phyloP scores from a whole-genome alignment of 2,113 vertebrate genomes.

The Daubentonia madagascariensis region DNA sequence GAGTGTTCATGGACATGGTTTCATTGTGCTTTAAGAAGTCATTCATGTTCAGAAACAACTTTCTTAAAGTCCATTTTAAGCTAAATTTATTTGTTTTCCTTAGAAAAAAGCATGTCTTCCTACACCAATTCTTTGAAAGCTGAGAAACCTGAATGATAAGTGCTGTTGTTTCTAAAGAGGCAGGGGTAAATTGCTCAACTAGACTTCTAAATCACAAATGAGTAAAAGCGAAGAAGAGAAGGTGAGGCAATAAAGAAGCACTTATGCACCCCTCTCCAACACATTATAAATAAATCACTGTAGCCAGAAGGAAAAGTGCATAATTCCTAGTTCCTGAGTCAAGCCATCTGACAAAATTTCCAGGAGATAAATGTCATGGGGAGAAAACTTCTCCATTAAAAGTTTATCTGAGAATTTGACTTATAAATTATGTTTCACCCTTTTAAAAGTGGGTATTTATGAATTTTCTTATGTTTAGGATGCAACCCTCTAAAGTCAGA shows the following conservation, averaged over 20 bases:
- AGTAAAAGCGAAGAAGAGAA: neutral
- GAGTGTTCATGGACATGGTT: neutral
- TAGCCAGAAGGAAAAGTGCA: constrained; percentile 19
- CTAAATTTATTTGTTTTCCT: neutral
- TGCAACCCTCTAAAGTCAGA: neutral
- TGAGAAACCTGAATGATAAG: neutral
- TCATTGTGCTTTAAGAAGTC: neutral
- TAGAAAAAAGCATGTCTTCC: neutral
- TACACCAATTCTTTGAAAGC: neutral
- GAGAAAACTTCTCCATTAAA: constrained; percentile 40
- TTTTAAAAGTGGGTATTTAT: neutral
- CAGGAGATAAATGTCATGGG: neutral
- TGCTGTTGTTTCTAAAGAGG: neutral
- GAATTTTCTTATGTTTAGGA: neutral
- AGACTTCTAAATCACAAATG: neutral
- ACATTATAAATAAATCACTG: constrained; percentile 54
- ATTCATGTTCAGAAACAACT: neutral
- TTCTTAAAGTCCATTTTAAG: constrained; percentile 14
- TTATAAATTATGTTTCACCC: constrained; percentile 12
- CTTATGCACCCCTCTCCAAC: neutral
- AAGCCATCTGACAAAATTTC: neutral
- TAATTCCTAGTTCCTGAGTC: neutral
- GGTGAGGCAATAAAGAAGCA: neutral
- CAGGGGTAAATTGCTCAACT: neutral
- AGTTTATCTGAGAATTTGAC: constrained; percentile 40